Evolutionary conservation across 2,888 invertebrate genomes (phyloP).

Genomic region (Thysanoteuthis rhombus): DNA sequence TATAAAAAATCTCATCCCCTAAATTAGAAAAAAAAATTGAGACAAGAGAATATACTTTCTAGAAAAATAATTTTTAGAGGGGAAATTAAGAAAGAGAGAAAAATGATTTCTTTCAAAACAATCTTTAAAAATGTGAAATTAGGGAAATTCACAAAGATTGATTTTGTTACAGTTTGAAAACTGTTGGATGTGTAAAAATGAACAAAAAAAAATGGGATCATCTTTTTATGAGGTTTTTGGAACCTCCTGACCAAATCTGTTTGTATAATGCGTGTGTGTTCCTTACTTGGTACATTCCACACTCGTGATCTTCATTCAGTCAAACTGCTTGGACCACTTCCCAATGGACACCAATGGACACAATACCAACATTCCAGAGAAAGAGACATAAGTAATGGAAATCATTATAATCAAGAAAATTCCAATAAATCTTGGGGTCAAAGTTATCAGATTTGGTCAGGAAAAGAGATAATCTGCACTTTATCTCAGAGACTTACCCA

Average conservation of each 20-base stretch:
- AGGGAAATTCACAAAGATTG: background rate
- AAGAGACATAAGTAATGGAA: background rate
- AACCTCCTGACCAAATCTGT: background rate
- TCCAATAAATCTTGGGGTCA: no score
- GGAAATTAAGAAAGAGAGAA: background rate
- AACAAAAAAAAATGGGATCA: background rate
- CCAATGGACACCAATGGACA: background rate
- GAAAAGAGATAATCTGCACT: no score
- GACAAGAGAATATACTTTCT: background rate
- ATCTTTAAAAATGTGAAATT: background rate
- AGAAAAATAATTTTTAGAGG: background rate
- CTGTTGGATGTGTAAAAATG: background rate
- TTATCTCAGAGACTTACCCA: no score
- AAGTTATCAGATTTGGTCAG: no score
- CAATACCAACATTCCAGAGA: slow-evolving; percentile 15
- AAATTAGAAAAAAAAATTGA: background rate
- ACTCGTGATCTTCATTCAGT: background rate
- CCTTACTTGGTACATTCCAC: background rate
- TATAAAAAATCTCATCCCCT: slow-evolving; percentile 41
- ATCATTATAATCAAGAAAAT: background rate
- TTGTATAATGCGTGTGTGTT: background rate
- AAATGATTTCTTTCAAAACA: background rate
- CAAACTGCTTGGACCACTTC: background rate
- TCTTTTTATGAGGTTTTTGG: background rate
- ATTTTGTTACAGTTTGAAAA: background rate